Conservation (phyloP, 2,797 vertebrate genomes). For the Loris lydekkerianus region DNA sequence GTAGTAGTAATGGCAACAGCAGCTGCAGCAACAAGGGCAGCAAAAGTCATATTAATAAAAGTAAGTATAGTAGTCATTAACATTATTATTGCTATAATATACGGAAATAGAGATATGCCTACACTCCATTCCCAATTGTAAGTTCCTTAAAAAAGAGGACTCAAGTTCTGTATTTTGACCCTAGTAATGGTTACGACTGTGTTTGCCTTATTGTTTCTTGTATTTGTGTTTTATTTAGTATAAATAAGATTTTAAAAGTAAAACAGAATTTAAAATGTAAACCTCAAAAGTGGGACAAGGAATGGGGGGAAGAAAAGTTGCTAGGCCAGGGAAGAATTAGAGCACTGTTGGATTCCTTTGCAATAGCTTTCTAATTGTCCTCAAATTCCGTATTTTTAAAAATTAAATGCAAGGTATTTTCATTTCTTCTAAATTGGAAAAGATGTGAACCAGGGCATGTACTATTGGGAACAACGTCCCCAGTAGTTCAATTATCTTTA, state of each 20-base stretch:
- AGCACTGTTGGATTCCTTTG: background rate
- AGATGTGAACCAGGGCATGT: background rate
- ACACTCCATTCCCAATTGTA: background rate
- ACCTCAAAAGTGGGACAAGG: background rate
- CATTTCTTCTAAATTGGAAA: slow-evolving; percentile 22
- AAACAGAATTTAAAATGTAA: background rate
- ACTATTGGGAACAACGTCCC: background rate
- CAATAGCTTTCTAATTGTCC: background rate
- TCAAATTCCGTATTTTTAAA: background rate
- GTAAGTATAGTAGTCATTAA: background rate
- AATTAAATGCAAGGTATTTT: background rate
- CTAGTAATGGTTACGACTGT: background rate
- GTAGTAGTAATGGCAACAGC: background rate
- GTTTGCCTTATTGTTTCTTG: background rate
- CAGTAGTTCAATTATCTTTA: slow-evolving; percentile 16
- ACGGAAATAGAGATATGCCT: background rate
- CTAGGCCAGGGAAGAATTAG: background rate
- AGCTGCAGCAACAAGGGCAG: background rate
- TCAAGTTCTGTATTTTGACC: background rate
- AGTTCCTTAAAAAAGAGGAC: background rate
- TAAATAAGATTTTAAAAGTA: background rate
- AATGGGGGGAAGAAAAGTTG: background rate
- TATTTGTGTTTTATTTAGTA: background rate
- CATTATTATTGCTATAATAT: background rate
- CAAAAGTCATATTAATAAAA: background rate